Percentiles rank a stretch among this genome's conserved stretches.
Evolutionary conservation across 2,888 invertebrate genomes (phyloP).

Genomic region (Agrotis puta): DNA sequence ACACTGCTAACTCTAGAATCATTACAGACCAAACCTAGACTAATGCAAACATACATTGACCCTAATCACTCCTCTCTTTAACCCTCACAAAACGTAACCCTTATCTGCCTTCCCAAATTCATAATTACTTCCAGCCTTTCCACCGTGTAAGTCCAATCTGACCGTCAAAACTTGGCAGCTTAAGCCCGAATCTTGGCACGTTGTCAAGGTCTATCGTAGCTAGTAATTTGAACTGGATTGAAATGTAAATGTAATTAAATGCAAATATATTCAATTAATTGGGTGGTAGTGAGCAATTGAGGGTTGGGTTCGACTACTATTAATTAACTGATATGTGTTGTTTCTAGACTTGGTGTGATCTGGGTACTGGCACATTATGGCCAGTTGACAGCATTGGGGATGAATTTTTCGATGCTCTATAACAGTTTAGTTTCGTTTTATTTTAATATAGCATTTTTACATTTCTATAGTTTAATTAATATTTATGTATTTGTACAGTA

Average conservation of each 20-base stretch:
- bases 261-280: conserved; percentile 81
- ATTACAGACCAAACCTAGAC: not conserved
- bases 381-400: too few species aligned
- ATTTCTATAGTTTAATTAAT: too few species aligned
- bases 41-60: conserved; percentile 18
- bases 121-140: conserved; percentile 40
- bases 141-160: conserved; percentile 30
- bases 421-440: too few species aligned
- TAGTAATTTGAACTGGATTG: conserved; percentile 73
- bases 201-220: conserved; percentile 42
- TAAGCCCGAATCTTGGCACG: conserved; percentile 49
- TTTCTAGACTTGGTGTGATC: conserved; percentile 22
- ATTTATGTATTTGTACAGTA: too few species aligned
- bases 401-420: too few species aligned
- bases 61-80: conserved; percentile 39
- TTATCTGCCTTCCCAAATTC: conserved; percentile 25
- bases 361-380: too few species aligned
- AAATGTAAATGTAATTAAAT: conserved; percentile 77
- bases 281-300: conserved; percentile 55
- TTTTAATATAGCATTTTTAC: too few species aligned
- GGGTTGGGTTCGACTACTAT: conserved; percentile 61
- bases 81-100: conserved; percentile 24
- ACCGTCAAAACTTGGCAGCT: conserved; percentile 43
- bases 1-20: not conserved
- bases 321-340: conserved; percentile 47